Evolutionary conservation across 2,888 invertebrate species (phyloP).

Genomic region (Gerosis bhagava): DNA sequence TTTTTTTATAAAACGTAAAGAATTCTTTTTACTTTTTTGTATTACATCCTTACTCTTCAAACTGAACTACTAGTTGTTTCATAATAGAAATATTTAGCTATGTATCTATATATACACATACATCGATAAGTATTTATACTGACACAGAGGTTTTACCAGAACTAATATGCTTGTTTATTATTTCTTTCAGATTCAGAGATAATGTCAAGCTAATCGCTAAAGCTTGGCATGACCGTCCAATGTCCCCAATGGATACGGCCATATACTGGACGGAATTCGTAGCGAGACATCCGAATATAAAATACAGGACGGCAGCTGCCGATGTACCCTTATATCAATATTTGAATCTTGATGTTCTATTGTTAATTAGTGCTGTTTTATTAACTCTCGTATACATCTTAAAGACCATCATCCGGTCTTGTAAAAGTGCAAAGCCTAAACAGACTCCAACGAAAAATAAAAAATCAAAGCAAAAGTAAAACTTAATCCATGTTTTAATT

Average conservation of each 20-base stretch:
- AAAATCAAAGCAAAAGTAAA: conserved; percentile 33
- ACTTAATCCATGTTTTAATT: no score
- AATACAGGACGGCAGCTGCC: conserved; percentile 75
- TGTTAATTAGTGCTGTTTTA: conserved; percentile 35
- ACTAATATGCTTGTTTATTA: no score
- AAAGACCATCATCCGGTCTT: conserved; percentile 31
- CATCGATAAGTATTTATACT: no score
- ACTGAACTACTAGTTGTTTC: no score
- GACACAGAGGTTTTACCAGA: no score
- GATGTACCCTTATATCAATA: conserved; percentile 80
- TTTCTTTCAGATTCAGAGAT: conserved; percentile 58
- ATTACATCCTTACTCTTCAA: no score
- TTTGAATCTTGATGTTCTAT: conserved; percentile 57
- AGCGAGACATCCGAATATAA: conserved; percentile 73
- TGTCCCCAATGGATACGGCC: conserved; percentile 82
- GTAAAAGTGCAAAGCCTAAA: conserved; percentile 31
- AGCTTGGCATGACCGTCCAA: conserved; percentile 82
- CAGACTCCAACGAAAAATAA: conserved; percentile 23
- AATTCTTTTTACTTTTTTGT: no score
- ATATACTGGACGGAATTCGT: conserved; percentile 85
- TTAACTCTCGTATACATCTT: conserved; percentile 32
- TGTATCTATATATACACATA: no score
- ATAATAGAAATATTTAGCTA: no score
- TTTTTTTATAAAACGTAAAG: no score
- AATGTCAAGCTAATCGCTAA: conserved; percentile 71